Evolutionary conservation across 2,888 invertebrate genomes (phyloP), one percentile per base, ranked within the genome.

Genomic region (Amphipyra tragopoginis): DNA sequence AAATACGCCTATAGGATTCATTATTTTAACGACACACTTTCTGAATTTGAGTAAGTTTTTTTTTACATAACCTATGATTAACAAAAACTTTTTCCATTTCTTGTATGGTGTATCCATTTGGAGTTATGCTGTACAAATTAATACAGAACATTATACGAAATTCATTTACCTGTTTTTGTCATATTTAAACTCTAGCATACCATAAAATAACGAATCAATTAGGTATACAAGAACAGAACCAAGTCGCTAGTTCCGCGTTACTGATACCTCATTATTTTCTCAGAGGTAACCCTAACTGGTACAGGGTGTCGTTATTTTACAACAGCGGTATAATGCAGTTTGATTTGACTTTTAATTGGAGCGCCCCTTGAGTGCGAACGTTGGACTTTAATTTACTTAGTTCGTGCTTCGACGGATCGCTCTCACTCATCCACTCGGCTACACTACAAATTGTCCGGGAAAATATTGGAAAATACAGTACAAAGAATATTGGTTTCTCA

Each of bases 331-430:
- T 72, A 79, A 77, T 77, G 77, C 76, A 79, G 68, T 79, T 82
- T 75, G 77, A 83, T 83, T 85, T 79, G 72, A 79, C 75, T 79
- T 84, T 84, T 85, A 86, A 87, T 86, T 86, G 80, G 74, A 84
- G 75, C 75, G 67, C 74, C 75, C 57, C 71, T 79, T 73, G 68
- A 80, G 65, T 64, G 48, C 57, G 49, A 63, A 64, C 65, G 70
- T 55, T 63, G 66, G 64, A 77, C 72, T 79, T 78, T 81, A 82
- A 81, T 85, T 83, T 78, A 81, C 76, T 82, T 69, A 77, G 72
- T 72, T 67, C 54, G 55, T 58, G 53, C 71, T 52, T 48, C 69
- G 50, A 58, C 61, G 69, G 70, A 72, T 69, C 51, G 63, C 58
- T 57, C 49, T 62, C 53, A 60, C 55, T 66, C 66, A 56, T 65